These are phyloP conservation scores for Aphis gossypii DNA, from an alignment of 1,140 invertebrate genomes.

Conservation along the genomic window DNA sequence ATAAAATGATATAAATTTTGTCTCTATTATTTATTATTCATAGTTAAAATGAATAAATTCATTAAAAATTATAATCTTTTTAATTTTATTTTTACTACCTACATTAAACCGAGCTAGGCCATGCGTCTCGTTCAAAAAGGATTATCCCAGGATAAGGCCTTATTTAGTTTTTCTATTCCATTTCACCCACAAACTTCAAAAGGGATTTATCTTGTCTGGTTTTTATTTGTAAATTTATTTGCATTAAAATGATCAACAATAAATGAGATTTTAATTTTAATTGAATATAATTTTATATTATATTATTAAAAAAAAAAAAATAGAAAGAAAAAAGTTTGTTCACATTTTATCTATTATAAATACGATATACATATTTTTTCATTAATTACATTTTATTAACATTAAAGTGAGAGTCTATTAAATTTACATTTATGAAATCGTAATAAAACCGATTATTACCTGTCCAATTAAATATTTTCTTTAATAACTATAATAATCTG, in stretches of 20 bases:
- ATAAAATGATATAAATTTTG: neutral
- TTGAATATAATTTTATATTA: neutral
- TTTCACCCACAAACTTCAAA: conserved; percentile 7
- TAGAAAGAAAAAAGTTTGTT: neutral
- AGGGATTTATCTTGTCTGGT: neutral
- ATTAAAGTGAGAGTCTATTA: neutral
- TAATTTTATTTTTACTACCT: neutral
- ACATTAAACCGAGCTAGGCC: neutral
- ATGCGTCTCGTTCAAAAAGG: neutral
- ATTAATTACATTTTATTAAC: neutral
- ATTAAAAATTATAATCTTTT: neutral
- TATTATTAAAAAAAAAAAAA: neutral
- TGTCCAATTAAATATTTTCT: too few species aligned
- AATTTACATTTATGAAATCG: too few species aligned
- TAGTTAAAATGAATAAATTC: neutral
- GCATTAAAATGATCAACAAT: conserved; percentile 1
- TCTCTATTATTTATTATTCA: neutral
- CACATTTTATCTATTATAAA: neutral
- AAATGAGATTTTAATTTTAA: neutral
- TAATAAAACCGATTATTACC: too few species aligned
- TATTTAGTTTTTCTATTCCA: conserved; percentile 8
- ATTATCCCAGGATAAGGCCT: neutral
- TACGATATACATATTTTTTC: too few species aligned
- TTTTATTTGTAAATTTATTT: neutral
- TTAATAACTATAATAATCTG: too few species aligned